phyloP scores from a whole-genome alignment of 2,797 vertebrate species.

The Morus bassanus region DNA sequence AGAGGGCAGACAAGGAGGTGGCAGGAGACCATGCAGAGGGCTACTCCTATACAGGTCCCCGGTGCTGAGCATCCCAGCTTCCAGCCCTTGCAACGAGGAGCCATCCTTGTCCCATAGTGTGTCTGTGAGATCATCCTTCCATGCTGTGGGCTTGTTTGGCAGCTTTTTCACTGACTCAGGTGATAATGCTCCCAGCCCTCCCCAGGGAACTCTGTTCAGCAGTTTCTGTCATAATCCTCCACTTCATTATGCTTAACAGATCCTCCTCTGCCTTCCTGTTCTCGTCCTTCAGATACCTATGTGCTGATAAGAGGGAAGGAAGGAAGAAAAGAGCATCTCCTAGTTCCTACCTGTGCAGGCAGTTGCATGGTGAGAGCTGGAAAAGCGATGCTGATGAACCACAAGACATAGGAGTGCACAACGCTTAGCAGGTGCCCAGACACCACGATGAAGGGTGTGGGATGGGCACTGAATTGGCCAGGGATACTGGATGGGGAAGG shows the following conservation, averaged over 20 bases:
- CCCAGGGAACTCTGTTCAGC: not conserved
- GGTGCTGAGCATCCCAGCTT: not conserved
- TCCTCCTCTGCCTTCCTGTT: slow-evolving; percentile 5
- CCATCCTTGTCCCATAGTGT: not conserved
- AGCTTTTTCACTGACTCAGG: slow-evolving; percentile 16
- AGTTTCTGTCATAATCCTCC: slow-evolving; percentile 12
- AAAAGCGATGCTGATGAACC: not conserved
- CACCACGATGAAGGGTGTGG: not conserved
- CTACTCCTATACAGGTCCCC: not conserved
- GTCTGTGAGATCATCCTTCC: not conserved
- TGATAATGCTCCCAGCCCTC: not conserved
- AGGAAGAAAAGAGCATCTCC: not conserved
- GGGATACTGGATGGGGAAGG: not conserved
- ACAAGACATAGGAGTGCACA: not conserved
- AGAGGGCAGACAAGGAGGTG: accelerated
- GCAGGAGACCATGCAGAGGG: accelerated
- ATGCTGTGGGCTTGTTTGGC: not conserved
- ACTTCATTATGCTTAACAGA: slow-evolving; percentile 26
- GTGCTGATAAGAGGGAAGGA: not conserved
- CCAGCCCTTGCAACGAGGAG: not conserved
- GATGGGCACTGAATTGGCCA: not conserved
- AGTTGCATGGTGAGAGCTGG: not conserved
- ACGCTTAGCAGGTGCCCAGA: not conserved
- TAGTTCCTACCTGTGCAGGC: not conserved
- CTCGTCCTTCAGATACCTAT: not conserved